Base-by-base conservation (phyloP, 2,113 vertebrate species). In the Myrmecophaga tridactyla region DNA sequence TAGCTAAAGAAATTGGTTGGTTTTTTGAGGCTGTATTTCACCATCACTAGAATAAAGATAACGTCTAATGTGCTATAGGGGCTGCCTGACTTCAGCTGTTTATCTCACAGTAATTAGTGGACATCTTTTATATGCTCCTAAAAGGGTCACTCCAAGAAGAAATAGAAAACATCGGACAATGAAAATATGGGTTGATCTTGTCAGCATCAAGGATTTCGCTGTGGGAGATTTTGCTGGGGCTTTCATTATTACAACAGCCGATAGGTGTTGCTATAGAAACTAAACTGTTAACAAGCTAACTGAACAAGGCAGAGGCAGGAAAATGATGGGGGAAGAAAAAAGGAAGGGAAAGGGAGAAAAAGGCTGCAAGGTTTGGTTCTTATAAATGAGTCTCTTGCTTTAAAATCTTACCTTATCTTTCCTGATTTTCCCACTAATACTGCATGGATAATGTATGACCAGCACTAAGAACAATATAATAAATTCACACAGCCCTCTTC, bases 231-330 rank as follows among this genome's bases (percentile, higher is more conserved):
- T 97, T 97, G 91, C 98, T 98, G 98, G 95, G 97, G 93, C 94
- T 98, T 98, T 98, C 98, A 98, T 98, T 98, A 98, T 98, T 98
- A 97, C 96, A 96, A 84, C 82, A 78, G 97, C 98, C 98, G 98
- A 97, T 97, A 96, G 97, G 96, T 97, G 98, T 98, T 98, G 98
- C 98, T 98, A 98, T 98, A 98, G 98, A 98, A 98, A 98, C 98
- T 97, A 98, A 97, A 94, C 96, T 96, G 95, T 97, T 98, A 98
- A 96, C 82, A 97, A 98, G 96, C 92, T 95, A 96, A 98, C 94
- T 77, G 73, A 96, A 97, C 96, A 98, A 97, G 96, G 96, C 96
- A 98, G 97, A 97, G 96, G 86, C 96, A 96, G 98, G 98, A 97
- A 97, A 98, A 97, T 96, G 96, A 80, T 82, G 96, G 97, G 3